Evolutionary conservation across 2,797 vertebrate species (phyloP), one percentile per base, ranked within the genome.

Genomic region (Pangasius sanitwongsei): DNA sequence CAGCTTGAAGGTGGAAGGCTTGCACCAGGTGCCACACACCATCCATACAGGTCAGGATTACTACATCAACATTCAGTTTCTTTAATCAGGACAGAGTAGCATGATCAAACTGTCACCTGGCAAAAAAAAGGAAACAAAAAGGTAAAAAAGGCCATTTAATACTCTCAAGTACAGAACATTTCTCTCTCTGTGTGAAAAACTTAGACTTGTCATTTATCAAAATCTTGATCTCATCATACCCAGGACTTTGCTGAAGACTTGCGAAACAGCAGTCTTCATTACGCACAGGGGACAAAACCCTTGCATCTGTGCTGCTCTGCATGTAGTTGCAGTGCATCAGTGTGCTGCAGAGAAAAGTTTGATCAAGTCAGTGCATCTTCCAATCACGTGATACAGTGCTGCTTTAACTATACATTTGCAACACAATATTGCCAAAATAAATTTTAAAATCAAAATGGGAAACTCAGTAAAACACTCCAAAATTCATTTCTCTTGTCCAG

Each of bases 21-120:
- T 99, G 86, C 97, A 97, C 97, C 97, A 97, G 89, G 98, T 99
- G 93, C 98, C 98, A 99, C 59, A 99, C 92, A 0, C 97, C 95
- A 20, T 99, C 98, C 93, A 99, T 83, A 61, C 9, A 61, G 13
- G 28, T 31, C 82, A 50, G 25, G 25, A 65, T 65, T n/a, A n/a
- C 8, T 1, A 18, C 63, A 81, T 15, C 15, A 34, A n/a, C 0
- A n/a, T 18, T 53, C 28, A 28, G 16, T 16, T 65, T n/a, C 57
- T 12, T 63, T 2, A 65, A 9, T 18, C 41, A 83, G 41, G 8
- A 0, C 2, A 20, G 4, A 37, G 57, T 13, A 67, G 63, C 41
- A 53, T 15, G 7, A n/a, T 44, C 55, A 61, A 13, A 41, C 2
- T 2, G 5, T 48, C 6, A 83, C 13, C 81, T 63, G 34, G 48